Conservation (phyloP, 1,140 invertebrate genomes). For the Chymomyza costata region DNA sequence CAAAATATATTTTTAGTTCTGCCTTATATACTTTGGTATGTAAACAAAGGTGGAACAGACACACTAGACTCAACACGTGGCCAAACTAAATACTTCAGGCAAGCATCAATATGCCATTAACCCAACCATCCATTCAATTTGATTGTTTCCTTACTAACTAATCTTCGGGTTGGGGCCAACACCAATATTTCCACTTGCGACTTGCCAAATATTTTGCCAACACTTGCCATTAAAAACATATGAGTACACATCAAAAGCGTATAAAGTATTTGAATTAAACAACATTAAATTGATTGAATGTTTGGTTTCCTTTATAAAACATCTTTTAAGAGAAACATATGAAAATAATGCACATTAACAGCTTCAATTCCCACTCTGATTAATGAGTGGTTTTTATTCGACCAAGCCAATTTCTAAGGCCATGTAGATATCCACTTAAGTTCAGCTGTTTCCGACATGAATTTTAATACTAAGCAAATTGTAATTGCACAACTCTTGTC, state of each 20-base stretch:
- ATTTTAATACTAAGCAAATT: constrained; percentile 60
- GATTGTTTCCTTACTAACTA: constrained; percentile 7
- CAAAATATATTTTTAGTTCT: constrained; percentile 17
- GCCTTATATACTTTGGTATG: not conserved
- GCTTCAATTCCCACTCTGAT: too few relatives aligned
- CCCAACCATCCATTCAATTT: constrained; percentile 9
- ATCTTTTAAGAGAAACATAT: too few relatives aligned
- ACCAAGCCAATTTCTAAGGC: too few relatives aligned
- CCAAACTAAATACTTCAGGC: not conserved
- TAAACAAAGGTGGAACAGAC: constrained; percentile 8
- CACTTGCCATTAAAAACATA: constrained; percentile 5
- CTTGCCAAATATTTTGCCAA: constrained; percentile 12
- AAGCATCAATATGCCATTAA: constrained; percentile 3
- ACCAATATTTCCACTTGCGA: not conserved
- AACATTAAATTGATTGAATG: too few relatives aligned
- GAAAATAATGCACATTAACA: too few relatives aligned
- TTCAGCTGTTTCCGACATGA: too few relatives aligned
- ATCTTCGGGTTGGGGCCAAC: too few relatives aligned
- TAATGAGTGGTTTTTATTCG: too few relatives aligned
- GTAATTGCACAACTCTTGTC: constrained; percentile 48
- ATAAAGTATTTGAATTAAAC: not conserved
- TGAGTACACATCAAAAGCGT: not conserved
- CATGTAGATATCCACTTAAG: too few relatives aligned
- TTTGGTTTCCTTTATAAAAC: too few relatives aligned
- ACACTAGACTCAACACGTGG: not conserved